Conservation (phyloP, 2,888 invertebrate genomes). For the Miltochrista miniata region DNA sequence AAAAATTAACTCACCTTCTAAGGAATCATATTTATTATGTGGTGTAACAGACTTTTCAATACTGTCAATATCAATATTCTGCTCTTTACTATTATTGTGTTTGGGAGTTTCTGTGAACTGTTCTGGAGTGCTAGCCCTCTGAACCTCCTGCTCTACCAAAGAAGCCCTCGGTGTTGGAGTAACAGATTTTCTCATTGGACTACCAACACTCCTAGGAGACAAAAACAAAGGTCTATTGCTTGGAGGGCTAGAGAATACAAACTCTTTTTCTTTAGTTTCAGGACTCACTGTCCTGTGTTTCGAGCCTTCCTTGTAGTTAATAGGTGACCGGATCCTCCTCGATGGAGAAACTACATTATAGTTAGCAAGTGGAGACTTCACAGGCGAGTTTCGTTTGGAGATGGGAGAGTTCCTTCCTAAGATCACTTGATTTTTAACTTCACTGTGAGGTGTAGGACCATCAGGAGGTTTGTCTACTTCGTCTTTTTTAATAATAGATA, state of each 20-base stretch:
- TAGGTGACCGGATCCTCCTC: slow-evolving; percentile 24
- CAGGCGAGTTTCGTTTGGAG: slow-evolving; percentile 26
- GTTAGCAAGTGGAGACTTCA: slow-evolving; percentile 31
- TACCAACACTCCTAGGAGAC: slow-evolving; percentile 49
- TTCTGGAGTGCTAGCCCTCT: slow-evolving; percentile 36
- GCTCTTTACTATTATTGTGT: slow-evolving; percentile 14
- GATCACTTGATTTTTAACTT: slow-evolving; percentile 34
- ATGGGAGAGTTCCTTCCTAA: slow-evolving; percentile 24
- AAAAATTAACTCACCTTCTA: slow-evolving; percentile 48
- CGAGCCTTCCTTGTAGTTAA: slow-evolving; percentile 17
- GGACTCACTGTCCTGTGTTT: slow-evolving; percentile 29
- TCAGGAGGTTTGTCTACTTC: slow-evolving; percentile 40
- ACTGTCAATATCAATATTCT: no score
- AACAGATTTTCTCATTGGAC: slow-evolving; percentile 38
- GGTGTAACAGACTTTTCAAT: no score
- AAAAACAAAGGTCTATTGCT: slow-evolving; percentile 46
- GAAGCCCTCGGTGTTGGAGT: slow-evolving; percentile 45
- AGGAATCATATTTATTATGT: slow-evolving; percentile 31
- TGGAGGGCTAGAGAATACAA: slow-evolving; percentile 44
- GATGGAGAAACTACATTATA: slow-evolving; percentile 22
- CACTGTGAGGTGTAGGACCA: slow-evolving; percentile 47
- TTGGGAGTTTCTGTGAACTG: slow-evolving; percentile 18
- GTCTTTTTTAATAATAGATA: slow-evolving; percentile 40
- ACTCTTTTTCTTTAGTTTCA: slow-evolving; percentile 39
- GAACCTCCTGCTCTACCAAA: slow-evolving; percentile 34